These are phyloP conservation scores for Araneus ventricosus DNA, from an alignment of 1,140 invertebrate species.

Conservation along the genomic window DNA sequence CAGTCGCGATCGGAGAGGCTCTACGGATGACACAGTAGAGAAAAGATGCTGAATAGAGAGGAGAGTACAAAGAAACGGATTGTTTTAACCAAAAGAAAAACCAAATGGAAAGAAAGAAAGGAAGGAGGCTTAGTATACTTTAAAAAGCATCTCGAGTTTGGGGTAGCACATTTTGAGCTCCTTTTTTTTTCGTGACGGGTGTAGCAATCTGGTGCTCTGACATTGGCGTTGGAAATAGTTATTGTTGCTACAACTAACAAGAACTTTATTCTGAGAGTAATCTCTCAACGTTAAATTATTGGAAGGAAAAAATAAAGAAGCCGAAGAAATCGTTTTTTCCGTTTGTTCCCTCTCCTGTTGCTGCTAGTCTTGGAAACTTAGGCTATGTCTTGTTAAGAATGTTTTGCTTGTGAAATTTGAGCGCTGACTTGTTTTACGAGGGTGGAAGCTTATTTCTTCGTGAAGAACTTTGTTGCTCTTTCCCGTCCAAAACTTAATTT, in stretches of 20 bases:
- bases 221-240: not conserved
- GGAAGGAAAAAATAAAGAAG: not conserved
- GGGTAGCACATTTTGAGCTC: constrained; percentile 35
- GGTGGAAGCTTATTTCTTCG: no score
- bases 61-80: no score
- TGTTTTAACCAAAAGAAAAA: not conserved
- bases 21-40: not conserved
- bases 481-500: no score
- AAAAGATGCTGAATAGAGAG: not conserved
- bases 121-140: not conserved
- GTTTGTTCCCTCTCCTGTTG: not conserved
- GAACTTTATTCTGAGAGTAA: not conserved
- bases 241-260: not conserved
- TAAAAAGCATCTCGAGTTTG: not conserved
- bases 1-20: not conserved
- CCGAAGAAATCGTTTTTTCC: not conserved
- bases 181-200: constrained; percentile 17
- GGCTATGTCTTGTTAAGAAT: no score
- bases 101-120: no score
- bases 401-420: no score
- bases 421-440: no score
- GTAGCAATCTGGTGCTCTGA: not conserved
- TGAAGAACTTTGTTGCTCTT: no score
- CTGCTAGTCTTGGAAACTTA: not conserved
- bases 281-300: not conserved